phyloP scores from a whole-genome alignment of 2,797 vertebrate genomes.

The Salarias fasciatus region DNA sequence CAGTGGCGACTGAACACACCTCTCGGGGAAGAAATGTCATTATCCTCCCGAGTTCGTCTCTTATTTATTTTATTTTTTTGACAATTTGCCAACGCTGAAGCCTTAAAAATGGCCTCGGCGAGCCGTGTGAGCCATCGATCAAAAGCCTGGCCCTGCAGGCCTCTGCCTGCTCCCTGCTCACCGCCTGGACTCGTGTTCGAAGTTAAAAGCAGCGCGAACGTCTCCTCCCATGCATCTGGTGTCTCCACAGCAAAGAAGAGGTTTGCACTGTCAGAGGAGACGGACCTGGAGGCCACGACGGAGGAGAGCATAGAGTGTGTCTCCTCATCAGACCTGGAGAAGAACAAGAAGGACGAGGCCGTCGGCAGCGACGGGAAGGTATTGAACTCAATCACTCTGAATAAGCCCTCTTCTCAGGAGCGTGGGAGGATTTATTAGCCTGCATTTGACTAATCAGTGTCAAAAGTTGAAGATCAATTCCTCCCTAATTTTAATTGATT shows the following conservation, averaged over 20 bases:
- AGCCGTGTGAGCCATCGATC: conserved; percentile 42
- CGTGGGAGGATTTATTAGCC: no score
- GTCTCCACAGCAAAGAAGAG: conserved; percentile 74
- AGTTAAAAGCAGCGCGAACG: background rate
- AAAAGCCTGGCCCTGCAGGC: conserved; percentile 36
- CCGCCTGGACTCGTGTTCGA: conserved; percentile 25
- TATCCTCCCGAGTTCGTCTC: conserved; percentile 17
- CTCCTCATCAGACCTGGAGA: conserved; percentile 73
- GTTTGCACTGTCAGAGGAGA: conserved; percentile 70
- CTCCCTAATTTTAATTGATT: no score
- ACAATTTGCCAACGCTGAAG: conserved; percentile 21
- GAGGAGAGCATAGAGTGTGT: conserved; percentile 78
- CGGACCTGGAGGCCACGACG: conserved; percentile 73
- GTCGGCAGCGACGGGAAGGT: conserved; percentile 56
- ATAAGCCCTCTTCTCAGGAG: background rate
- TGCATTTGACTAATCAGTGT: no score
- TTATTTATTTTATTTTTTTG: conserved; percentile 3
- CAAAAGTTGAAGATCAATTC: no score
- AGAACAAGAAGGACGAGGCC: conserved; percentile 68
- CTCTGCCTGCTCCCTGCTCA: conserved; percentile 7
- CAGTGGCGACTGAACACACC: conserved; percentile 2
- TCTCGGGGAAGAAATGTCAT: conserved; percentile 37
- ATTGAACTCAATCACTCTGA: conserved; percentile 8
- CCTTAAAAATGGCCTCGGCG: conserved; percentile 36
- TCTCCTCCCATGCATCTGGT: conserved; percentile 13